Conservation (phyloP, 2,888 invertebrate genomes). For the Polydrusus tereticollis region DNA sequence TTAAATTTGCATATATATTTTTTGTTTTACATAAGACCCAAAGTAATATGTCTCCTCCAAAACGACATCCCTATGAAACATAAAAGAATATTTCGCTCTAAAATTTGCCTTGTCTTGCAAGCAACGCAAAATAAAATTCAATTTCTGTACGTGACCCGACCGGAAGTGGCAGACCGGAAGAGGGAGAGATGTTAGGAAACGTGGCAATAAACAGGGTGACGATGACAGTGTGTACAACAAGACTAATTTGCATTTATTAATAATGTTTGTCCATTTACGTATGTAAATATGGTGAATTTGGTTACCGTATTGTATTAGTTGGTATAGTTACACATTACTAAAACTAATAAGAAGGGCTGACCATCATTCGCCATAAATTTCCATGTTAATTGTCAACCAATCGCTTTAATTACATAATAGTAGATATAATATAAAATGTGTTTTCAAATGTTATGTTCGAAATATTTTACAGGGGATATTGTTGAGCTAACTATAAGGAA, state of each 20-base stretch:
- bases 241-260: not conserved
- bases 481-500: no score
- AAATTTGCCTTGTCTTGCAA: constrained; percentile 17
- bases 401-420: no score
- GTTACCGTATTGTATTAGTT: no score
- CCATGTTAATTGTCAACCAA: no score
- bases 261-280: not conserved
- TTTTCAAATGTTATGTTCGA: no score
- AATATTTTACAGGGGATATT: no score
- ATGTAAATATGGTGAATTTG: no score
- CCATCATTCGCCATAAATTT: no score
- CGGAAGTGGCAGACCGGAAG: constrained; percentile 19
- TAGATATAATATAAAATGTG: no score
- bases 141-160: constrained; percentile 30
- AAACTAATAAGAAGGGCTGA: no score
- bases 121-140: constrained; percentile 28
- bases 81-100: constrained; percentile 23
- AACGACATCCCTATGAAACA: constrained; percentile 1
- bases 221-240: not conserved
- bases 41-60: not conserved
- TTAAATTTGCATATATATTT: not conserved
- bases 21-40: not conserved
- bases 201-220: constrained; percentile 17
- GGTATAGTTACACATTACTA: no score
- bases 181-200: constrained; percentile 15